A percentile compares a stretch with the other conserved stretches of the same genome.
Evolutionary conservation across 1,140 invertebrate genomes (phyloP).

Genomic region (Drosophila ananassae): DNA sequence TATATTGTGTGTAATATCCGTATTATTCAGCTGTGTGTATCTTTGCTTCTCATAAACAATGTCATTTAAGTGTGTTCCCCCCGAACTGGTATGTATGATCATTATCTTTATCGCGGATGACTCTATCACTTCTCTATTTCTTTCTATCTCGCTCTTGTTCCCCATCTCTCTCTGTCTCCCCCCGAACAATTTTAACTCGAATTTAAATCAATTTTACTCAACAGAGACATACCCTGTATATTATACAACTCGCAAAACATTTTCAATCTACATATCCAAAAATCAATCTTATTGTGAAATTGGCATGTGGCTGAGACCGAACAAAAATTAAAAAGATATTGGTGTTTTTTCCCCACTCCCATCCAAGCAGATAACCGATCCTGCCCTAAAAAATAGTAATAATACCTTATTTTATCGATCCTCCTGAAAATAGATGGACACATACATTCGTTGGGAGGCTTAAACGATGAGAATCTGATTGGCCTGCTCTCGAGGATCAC

Average conservation of each 20-base stretch:
- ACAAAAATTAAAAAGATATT: constrained; percentile 41
- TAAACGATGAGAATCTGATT: constrained; percentile 89
- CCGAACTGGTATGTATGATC: constrained; percentile 78
- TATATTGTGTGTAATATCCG: constrained; percentile 18
- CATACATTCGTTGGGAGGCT: constrained; percentile 89
- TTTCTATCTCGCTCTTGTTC: constrained; percentile 4
- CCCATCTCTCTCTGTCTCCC: constrained; percentile 27
- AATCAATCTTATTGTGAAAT: constrained; percentile 77
- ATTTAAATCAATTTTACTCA: constrained; percentile 22
- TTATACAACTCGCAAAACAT: constrained; percentile 50
- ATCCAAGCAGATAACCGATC: not conserved
- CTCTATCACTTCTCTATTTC: constrained; percentile 15
- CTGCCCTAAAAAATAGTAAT: not conserved
- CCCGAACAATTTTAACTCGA: constrained; percentile 23
- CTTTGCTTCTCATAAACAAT: constrained; percentile 51
- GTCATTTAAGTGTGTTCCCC: constrained; percentile 76
- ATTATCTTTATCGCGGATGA: constrained; percentile 57
- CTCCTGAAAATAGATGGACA: constrained; percentile 87
- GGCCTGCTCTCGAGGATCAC: constrained; percentile 91
- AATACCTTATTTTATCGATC: constrained; percentile 1
- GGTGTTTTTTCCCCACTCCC: constrained; percentile 41
- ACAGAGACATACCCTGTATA: constrained; percentile 64
- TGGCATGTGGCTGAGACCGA: constrained; percentile 73
- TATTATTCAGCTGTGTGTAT: constrained; percentile 35
- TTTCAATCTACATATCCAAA: constrained; percentile 45